A percentile compares a stretch with the other conserved stretches of the same genome.
Evolutionary conservation across 2,113 vertebrate genomes (phyloP).

Genomic region (Toxotes jaculatrix): DNA sequence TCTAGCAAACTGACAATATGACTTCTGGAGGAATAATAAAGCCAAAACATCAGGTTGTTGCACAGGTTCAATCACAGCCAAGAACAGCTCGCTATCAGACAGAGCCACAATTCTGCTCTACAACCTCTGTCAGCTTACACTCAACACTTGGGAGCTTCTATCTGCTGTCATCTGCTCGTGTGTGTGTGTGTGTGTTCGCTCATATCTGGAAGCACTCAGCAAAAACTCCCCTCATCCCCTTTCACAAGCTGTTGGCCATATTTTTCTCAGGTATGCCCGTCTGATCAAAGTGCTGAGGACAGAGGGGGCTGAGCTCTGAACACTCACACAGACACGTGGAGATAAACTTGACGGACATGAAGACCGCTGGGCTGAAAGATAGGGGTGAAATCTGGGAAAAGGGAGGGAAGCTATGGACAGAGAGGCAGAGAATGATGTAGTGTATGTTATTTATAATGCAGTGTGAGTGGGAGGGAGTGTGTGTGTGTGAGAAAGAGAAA

Average conservation of each 20-base stretch:
- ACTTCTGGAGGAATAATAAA: background rate
- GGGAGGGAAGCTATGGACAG: background rate
- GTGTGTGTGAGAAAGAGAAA: slow-evolving; percentile 1
- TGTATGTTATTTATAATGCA: background rate
- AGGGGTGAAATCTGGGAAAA: background rate
- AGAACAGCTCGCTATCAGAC: background rate
- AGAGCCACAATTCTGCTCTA: background rate
- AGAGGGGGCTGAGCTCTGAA: slow-evolving; percentile 24
- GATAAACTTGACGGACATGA: slow-evolving; percentile 28
- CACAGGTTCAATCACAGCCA: background rate
- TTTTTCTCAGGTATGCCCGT: slow-evolving; percentile 54
- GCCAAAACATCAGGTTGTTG: background rate
- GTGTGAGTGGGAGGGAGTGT: background rate
- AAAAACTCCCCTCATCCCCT: slow-evolving; percentile 59
- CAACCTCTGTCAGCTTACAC: slow-evolving; percentile 24
- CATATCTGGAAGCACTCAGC: slow-evolving; percentile 65
- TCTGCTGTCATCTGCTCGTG: slow-evolving; percentile 32
- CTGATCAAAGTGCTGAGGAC: slow-evolving; percentile 53
- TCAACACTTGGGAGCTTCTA: slow-evolving; percentile 3
- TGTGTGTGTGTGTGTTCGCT: background rate
- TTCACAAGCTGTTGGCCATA: slow-evolving; percentile 39
- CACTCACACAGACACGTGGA: slow-evolving; percentile 22
- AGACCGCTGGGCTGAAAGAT: background rate
- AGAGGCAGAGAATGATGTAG: background rate
- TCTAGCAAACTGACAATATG: no score